These are phyloP conservation scores for Eutolmus rufibarbis DNA, from an alignment of 2,888 invertebrate genomes.

Conservation along the genomic window DNA sequence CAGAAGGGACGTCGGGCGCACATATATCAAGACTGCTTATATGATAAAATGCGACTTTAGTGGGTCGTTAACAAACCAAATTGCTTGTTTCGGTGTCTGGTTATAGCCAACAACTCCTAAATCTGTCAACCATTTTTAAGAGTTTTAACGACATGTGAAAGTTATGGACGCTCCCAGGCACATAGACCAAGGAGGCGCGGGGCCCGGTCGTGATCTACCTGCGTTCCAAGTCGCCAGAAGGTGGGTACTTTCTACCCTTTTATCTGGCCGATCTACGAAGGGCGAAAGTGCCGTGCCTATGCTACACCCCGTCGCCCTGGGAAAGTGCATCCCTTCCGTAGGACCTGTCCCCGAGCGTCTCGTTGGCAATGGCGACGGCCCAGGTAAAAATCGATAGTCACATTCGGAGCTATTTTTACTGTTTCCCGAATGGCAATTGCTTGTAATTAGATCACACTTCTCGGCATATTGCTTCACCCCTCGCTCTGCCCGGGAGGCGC, in stretches of 20 bases:
- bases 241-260: neutral
- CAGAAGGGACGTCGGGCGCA: neutral
- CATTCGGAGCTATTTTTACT: neutral
- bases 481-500: neutral
- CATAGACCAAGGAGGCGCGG: neutral
- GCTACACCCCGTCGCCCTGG: neutral
- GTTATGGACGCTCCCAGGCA: neutral
- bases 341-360: neutral
- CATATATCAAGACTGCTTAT: neutral
- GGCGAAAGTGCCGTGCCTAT: neutral
- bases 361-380: neutral
- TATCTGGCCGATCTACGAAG: neutral
- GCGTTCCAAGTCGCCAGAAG: neutral
- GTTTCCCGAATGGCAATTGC: conserved; percentile 1
- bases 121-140: conserved; percentile 23
- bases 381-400: neutral
- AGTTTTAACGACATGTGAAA: conserved; percentile 12
- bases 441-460: neutral
- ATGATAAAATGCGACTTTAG: conserved; percentile 25
- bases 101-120: conserved; percentile 17
- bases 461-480: neutral
- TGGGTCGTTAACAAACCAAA: conserved; percentile 2
- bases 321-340: neutral
- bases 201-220: neutral
- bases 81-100: conserved; percentile 19